Evolutionary conservation across 1,140 invertebrate genomes (phyloP), one percentile per base, ranked within the genome.

Genomic region (Bicyclus anynana): DNA sequence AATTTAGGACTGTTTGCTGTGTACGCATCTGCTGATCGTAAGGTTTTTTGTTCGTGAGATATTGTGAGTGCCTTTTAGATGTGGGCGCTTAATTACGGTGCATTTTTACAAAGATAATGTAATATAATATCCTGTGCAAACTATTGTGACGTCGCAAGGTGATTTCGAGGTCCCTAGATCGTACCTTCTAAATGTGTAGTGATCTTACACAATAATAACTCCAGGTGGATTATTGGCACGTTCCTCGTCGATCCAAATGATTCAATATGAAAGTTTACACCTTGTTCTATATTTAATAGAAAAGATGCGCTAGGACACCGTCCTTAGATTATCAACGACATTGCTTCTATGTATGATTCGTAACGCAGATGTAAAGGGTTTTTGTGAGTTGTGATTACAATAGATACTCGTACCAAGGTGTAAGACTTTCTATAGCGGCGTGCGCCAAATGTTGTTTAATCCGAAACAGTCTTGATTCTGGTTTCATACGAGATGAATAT

Each of bases 11-110:
- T 79, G 72, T 84, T 83, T 80, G 79, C 74, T 74, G 67, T 58
- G 68, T 74, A 71, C 47, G 72, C 84, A 88, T 88, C 84, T 88
- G 84, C 81, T 74, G 60, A 62, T 61, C 70, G 35, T 65, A 59
- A 58, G 58, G 51, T 76, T 80, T 84, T 80, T 85, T 85, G 69
- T 64, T 62, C 21, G 37, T 59, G 50, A 67, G 62, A 72, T 69
- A 74, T 77, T 77, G 65, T 71, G 62, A 60, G 54, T 57, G 59
- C 48, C 63, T 67, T 72, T 67, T 67, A 64, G 58, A 87, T 87
- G 84, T 84, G 80, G 84, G 84, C 65, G 79, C 81, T 84, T 88
- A 86, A 88, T 88, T 88, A 85, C 68, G 69, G 75, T 62, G 75
- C 69, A 80, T 69, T 68, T 76, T 79, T 74, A 76, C 75, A 82